Evolutionary conservation across 2,113 vertebrate species (phyloP).

Genomic region (Phylloscopus trochiloides): DNA sequence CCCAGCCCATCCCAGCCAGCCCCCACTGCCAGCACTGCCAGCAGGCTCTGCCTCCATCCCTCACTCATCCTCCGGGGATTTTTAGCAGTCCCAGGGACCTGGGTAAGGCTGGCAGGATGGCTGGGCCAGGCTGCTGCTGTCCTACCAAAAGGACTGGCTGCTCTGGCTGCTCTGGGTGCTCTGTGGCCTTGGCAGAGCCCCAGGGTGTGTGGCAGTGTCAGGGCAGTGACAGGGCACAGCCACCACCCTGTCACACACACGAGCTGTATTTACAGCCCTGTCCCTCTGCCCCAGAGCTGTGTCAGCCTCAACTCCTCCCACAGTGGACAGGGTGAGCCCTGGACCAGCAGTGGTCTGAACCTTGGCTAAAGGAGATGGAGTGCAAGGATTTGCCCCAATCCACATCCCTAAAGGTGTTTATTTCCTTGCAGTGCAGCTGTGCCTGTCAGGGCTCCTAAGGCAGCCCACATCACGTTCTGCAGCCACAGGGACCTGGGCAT

Average conservation of each 20-base stretch:
- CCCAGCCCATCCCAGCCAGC: too few species aligned
- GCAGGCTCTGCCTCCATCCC: rapidly evolving
- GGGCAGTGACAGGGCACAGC: rapidly evolving
- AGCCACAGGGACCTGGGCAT: rapidly evolving
- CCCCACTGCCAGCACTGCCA: rapidly evolving
- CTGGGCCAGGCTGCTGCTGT: background rate
- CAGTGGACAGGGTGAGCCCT: rapidly evolving
- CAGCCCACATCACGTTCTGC: rapidly evolving
- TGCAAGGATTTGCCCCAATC: rapidly evolving
- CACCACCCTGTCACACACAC: rapidly evolving
- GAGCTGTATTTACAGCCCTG: rapidly evolving
- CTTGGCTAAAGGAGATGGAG: rapidly evolving
- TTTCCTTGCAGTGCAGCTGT: rapidly evolving
- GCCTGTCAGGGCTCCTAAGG: background rate
- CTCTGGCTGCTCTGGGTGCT: background rate
- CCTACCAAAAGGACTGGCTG: background rate
- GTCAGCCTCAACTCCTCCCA: rapidly evolving
- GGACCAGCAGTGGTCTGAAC: rapidly evolving
- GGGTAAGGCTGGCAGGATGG: background rate
- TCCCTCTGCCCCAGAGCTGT: background rate
- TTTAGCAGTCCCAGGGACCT: rapidly evolving
- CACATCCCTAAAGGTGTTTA: rapidly evolving
- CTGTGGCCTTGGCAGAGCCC: background rate
- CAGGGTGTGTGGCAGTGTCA: rapidly evolving
- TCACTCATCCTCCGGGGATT: rapidly evolving